A percentile compares a stretch with the other conserved stretches of the same genome.
Evolutionary conservation across 1,140 invertebrate species (phyloP).

Genomic region (Leptinotarsa undecemlineata): DNA sequence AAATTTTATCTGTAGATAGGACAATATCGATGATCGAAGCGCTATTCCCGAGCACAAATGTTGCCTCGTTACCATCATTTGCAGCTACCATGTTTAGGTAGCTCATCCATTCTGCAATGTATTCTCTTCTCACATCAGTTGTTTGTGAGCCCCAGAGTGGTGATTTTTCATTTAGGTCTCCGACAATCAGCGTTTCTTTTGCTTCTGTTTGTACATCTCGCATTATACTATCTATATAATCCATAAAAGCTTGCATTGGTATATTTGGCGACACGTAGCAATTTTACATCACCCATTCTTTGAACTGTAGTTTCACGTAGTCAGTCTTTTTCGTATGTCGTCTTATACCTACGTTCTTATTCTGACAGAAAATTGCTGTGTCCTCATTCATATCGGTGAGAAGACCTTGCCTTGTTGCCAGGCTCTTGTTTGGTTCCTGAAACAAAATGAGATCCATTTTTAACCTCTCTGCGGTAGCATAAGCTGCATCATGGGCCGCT

Average conservation of each 20-base stretch:
- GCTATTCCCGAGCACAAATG: background rate
- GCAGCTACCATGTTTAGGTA: too few species aligned
- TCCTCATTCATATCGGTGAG: background rate
- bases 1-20: background rate
- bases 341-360: background rate
- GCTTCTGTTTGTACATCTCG: background rate
- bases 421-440: background rate
- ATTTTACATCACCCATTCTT: too few species aligned
- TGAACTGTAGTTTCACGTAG: background rate
- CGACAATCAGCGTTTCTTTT: conserved; percentile 30
- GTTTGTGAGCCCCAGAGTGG: conserved; percentile 34
- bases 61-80: background rate
- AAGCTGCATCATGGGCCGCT: background rate
- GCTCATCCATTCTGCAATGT: background rate
- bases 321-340: background rate
- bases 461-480: background rate
- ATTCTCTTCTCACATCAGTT: conserved; percentile 31
- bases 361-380: background rate
- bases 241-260: background rate
- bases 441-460: background rate
- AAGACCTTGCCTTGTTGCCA: background rate
- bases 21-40: background rate
- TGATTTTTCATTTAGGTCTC: conserved; percentile 43
- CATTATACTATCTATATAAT: background rate
- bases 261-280: conserved; percentile 18